phyloP scores from a whole-genome alignment of 1,140 invertebrate species.

The Liolophura sinensis region DNA sequence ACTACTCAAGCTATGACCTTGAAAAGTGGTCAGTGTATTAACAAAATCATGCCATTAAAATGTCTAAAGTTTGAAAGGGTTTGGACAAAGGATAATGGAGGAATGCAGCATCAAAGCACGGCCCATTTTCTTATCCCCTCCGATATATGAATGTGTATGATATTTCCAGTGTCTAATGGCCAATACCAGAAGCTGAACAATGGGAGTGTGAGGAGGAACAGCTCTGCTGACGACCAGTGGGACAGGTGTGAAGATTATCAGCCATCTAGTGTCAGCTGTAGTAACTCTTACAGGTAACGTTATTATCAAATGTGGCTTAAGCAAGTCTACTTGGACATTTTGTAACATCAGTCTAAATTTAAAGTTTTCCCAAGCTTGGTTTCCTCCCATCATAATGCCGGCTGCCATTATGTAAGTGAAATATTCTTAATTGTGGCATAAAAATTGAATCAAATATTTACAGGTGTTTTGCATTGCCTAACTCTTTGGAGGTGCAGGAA shows the following conservation, averaged over 20 bases:
- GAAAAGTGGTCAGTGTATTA: too few relatives aligned
- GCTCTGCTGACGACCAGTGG: conserved; percentile 4
- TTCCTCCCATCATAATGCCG: too few relatives aligned
- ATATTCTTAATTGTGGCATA: too few relatives aligned
- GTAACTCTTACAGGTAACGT: conserved; percentile 31
- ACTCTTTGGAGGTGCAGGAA: not conserved
- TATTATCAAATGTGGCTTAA: not conserved
- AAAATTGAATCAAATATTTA: not conserved
- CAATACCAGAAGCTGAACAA: not conserved
- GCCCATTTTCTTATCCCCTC: conserved; percentile 16
- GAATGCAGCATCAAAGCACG: conserved; percentile 6
- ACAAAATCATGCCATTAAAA: too few relatives aligned
- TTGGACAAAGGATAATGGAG: conserved; percentile 7
- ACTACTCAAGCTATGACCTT: too few relatives aligned
- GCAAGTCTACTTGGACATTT: not conserved
- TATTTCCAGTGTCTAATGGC: not conserved
- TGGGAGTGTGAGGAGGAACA: conserved; percentile 5
- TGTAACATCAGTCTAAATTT: not conserved
- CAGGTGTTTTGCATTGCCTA: not conserved
- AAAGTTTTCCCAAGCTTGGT: not conserved
- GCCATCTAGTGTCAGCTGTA: conserved; percentile 21
- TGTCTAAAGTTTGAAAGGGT: too few relatives aligned
- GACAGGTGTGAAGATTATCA: conserved; percentile 13
- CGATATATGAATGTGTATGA: conserved; percentile 11
- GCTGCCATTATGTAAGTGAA: too few relatives aligned